Conservation (phyloP, 2,888 invertebrate species). For the Eurytoma californica region DNA sequence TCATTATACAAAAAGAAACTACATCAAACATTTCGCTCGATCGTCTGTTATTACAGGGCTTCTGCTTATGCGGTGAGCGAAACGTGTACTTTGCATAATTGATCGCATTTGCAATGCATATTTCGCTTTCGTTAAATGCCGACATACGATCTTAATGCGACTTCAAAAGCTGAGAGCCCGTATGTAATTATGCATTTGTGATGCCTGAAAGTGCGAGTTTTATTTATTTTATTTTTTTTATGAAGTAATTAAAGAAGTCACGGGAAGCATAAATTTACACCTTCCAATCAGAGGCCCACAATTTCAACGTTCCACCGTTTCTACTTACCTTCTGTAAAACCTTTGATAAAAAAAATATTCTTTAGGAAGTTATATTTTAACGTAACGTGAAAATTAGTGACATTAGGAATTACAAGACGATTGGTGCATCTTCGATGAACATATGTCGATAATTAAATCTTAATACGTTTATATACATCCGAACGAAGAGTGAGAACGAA, state of each 20-base stretch:
- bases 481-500: no score
- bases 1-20: conserved; percentile 39
- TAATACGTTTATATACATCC: no score
- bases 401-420: no score
- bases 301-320: no score
- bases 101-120: conserved; percentile 56
- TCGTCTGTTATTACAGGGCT: conserved; percentile 35
- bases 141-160: conserved; percentile 45
- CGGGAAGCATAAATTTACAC: conserved; percentile 34
- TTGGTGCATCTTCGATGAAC: no score
- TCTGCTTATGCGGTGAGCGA: neutral
- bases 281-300: neutral
- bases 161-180: neutral
- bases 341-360: no score
- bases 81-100: conserved; percentile 53
- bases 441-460: no score
- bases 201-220: no score
- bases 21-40: conserved; percentile 29
- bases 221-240: neutral
- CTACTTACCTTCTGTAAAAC: no score
- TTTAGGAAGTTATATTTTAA: no score
- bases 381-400: no score
- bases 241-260: neutral
- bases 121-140: conserved; percentile 49
- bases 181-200: conserved; percentile 25